Conservation (phyloP, 1,140 invertebrate genomes). For the Atopsyche davidsoni region DNA sequence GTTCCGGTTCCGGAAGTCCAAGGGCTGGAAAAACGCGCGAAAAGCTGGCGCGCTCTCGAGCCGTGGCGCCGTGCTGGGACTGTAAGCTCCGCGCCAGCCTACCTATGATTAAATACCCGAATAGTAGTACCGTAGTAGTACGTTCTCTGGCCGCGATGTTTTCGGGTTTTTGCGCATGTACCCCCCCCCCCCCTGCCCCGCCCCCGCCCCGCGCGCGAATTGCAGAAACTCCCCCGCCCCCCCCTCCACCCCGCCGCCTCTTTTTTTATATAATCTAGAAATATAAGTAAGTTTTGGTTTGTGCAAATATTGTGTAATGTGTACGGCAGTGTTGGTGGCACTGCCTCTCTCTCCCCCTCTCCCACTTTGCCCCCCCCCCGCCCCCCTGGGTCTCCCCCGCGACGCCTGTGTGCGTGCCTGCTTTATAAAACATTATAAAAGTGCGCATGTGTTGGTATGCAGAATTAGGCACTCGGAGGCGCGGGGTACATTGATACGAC, state of each 20-base stretch:
- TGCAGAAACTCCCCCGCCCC: constrained; percentile 20
- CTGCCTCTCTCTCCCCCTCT: too few species aligned
- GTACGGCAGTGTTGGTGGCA: constrained; percentile 9
- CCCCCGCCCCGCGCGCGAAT: constrained; percentile 4
- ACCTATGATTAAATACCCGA: constrained; percentile 30
- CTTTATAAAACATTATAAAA: constrained; percentile 19
- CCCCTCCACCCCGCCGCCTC: constrained; percentile 1
- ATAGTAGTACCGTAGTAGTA: constrained; percentile 26
- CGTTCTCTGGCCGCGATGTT: constrained; percentile 24
- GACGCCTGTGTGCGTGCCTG: background rate
- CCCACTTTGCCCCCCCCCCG: too few species aligned
- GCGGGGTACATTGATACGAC: too few species aligned
- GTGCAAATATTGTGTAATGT: constrained; percentile 28
- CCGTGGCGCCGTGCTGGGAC: constrained; percentile 9
- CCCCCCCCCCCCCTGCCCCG: constrained; percentile 9
- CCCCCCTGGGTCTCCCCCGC: constrained; percentile 7
- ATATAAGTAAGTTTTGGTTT: constrained; percentile 27
- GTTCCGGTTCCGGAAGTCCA: background rate
- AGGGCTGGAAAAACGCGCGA: background rate
- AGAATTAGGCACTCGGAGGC: too few species aligned
- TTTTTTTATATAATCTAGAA: constrained; percentile 27
- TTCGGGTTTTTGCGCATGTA: constrained; percentile 31
- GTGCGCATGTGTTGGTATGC: constrained; percentile 13
- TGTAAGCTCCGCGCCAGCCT: constrained; percentile 16
- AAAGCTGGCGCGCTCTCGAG: background rate